A percentile compares a stretch with the other conserved stretches of the same genome.
Conservation (phyloP, 2,113 vertebrate genomes). For the Cebidichthys violaceus region DNA sequence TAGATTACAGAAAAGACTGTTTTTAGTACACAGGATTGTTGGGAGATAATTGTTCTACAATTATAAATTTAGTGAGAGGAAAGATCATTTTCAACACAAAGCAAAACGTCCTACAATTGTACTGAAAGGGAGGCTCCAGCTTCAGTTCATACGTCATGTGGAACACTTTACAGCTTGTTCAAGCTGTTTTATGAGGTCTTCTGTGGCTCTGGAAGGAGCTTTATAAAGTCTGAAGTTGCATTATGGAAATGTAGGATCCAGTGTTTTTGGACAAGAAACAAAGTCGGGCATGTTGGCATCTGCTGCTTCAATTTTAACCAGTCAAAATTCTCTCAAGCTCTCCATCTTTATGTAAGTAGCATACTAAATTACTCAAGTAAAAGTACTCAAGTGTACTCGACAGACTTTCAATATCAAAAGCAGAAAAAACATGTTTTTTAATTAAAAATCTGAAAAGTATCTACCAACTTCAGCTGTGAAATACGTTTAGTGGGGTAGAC, state of each 20-base stretch:
- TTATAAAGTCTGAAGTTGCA: background rate
- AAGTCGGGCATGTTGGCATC: background rate
- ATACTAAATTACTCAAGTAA: too few species aligned
- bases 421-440: background rate
- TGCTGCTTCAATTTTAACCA: background rate
- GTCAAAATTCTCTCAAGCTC: background rate
- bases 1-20: slow-evolving; percentile 1
- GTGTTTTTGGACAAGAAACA: background rate
- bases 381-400: too few species aligned
- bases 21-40: background rate
- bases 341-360: background rate
- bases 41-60: background rate
- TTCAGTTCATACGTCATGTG: background rate
- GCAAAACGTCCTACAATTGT: background rate
- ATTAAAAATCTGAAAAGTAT: background rate
- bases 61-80: background rate
- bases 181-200: background rate
- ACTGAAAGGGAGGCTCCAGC: background rate
- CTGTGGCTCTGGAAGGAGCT: background rate
- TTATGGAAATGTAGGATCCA: background rate
- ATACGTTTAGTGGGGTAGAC: background rate
- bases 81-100: background rate
- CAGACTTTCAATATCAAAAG: background rate
- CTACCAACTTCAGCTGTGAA: background rate
- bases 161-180: too few species aligned